A percentile compares a stretch with the other conserved stretches of the same genome.
phyloP scores from a whole-genome alignment of 2,888 invertebrate species.

The Carcina quercana region DNA sequence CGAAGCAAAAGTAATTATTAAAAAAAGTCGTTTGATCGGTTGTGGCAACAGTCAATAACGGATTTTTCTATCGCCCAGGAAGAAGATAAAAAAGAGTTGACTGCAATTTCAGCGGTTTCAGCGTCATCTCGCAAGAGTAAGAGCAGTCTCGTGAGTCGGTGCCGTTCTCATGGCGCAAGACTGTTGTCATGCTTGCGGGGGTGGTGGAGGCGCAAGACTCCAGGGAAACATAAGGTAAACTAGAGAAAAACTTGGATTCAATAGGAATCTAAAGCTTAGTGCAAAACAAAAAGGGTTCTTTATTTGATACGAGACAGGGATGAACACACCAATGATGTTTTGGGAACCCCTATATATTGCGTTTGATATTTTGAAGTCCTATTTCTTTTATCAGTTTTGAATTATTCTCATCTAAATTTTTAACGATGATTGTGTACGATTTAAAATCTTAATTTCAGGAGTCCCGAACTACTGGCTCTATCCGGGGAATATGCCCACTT shows the following conservation, averaged over 20 bases:
- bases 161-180: conserved; percentile 48
- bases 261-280: too few relatives aligned
- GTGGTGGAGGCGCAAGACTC: conserved; percentile 55
- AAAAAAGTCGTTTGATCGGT: conserved; percentile 5
- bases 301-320: too few relatives aligned
- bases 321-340: too few relatives aligned
- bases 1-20: conserved; percentile 13
- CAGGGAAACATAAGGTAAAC: conserved; percentile 45
- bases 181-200: conserved; percentile 50
- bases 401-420: too few relatives aligned
- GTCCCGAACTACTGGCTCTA: conserved; percentile 25
- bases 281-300: too few relatives aligned
- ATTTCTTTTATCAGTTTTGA: too few relatives aligned
- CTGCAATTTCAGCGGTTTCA: conserved; percentile 32
- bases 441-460: conserved; percentile 26
- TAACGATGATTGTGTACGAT: too few relatives aligned
- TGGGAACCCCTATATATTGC: too few relatives aligned
- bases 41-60: not conserved
- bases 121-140: conserved; percentile 37
- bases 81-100: conserved; percentile 27
- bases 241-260: too few relatives aligned
- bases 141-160: conserved; percentile 37
- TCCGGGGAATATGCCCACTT: conserved; percentile 39
- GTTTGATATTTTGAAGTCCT: too few relatives aligned
- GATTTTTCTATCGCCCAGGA: conserved; percentile 5